Percentiles rank a stretch among this genome's conserved stretches.
phyloP scores from a whole-genome alignment of 2,797 vertebrate genomes.

The Brotula barbata region DNA sequence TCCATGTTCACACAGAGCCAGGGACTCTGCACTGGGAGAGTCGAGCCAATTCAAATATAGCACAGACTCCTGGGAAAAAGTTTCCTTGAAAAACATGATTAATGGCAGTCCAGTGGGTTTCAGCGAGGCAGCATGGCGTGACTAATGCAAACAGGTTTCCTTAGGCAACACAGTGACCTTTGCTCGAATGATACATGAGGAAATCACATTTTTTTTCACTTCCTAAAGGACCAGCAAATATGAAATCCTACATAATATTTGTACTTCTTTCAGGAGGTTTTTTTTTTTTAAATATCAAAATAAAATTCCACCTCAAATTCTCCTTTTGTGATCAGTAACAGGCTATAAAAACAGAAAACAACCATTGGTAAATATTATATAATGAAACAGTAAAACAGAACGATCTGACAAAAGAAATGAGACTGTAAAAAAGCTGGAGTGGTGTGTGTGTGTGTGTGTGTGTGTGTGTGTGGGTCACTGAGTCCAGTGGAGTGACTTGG shows the following conservation, averaged over 20 bases:
- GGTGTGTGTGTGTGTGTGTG: too few relatives aligned
- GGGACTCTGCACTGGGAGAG: slow-evolving; percentile 63
- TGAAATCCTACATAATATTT: slow-evolving; percentile 1
- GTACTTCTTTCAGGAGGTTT: slow-evolving; percentile 2
- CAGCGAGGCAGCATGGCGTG: slow-evolving; percentile 55
- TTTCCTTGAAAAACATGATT: slow-evolving; percentile 73
- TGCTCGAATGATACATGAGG: slow-evolving; percentile 48
- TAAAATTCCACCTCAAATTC: too few relatives aligned
- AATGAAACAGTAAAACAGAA: neutral
- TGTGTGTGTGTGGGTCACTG: slow-evolving; percentile 16
- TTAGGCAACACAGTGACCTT: slow-evolving; percentile 65
- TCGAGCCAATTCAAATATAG: slow-evolving; percentile 78
- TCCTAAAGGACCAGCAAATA: slow-evolving; percentile 11
- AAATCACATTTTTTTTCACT: slow-evolving; percentile 50
- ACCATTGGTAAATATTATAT: neutral
- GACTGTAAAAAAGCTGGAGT: too few relatives aligned
- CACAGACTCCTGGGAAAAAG: slow-evolving; percentile 63
- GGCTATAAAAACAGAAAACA: neutral
- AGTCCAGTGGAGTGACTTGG: slow-evolving; percentile 48
- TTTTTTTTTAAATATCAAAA: too few relatives aligned
- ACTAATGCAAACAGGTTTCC: slow-evolving; percentile 69
- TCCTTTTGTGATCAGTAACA: too few relatives aligned
- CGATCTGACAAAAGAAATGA: too few relatives aligned
- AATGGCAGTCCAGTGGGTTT: slow-evolving; percentile 58
- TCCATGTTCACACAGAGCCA: slow-evolving; percentile 57